These are phyloP conservation scores for Trachymyrmex cornetzi DNA, from an alignment of 1,140 invertebrate genomes.

Conservation along the genomic window DNA sequence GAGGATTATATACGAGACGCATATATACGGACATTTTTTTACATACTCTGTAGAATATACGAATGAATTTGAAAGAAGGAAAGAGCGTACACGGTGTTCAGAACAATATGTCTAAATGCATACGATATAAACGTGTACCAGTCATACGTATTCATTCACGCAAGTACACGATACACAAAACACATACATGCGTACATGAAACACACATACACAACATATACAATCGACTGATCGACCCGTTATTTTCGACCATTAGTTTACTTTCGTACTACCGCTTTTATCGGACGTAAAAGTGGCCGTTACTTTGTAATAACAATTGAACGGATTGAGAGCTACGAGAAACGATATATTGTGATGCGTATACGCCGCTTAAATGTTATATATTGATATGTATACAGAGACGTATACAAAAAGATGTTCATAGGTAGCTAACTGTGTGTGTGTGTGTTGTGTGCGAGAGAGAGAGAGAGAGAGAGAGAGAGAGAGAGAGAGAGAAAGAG, in stretches of 20 bases:
- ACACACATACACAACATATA: constrained; percentile 48
- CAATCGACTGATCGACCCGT: constrained; percentile 76
- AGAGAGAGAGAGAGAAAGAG: neutral
- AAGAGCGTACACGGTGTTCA: constrained; percentile 32
- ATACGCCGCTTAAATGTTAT: constrained; percentile 75
- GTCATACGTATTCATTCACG: constrained; percentile 72
- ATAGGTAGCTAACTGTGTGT: constrained; percentile 69
- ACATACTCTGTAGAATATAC: constrained; percentile 46
- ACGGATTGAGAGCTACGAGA: constrained; percentile 34
- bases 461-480: neutral
- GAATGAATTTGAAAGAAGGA: constrained; percentile 27
- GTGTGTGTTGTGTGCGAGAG: neutral
- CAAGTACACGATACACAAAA: constrained; percentile 42
- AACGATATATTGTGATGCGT: constrained; percentile 71
- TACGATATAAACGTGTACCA: constrained; percentile 70
- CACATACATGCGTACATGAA: constrained; percentile 28
- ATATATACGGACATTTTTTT: constrained; percentile 27
- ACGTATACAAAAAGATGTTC: constrained; percentile 62
- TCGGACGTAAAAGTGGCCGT: constrained; percentile 73
- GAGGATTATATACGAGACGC: constrained; percentile 19
- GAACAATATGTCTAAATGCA: constrained; percentile 42
- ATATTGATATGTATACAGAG: constrained; percentile 71
- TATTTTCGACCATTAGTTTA: constrained; percentile 73
- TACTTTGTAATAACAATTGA: constrained; percentile 49
- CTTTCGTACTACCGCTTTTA: constrained; percentile 79